Evolutionary conservation across 2,888 invertebrate genomes (phyloP), one percentile per base, ranked within the genome.

Genomic region (Andrena praecox): DNA sequence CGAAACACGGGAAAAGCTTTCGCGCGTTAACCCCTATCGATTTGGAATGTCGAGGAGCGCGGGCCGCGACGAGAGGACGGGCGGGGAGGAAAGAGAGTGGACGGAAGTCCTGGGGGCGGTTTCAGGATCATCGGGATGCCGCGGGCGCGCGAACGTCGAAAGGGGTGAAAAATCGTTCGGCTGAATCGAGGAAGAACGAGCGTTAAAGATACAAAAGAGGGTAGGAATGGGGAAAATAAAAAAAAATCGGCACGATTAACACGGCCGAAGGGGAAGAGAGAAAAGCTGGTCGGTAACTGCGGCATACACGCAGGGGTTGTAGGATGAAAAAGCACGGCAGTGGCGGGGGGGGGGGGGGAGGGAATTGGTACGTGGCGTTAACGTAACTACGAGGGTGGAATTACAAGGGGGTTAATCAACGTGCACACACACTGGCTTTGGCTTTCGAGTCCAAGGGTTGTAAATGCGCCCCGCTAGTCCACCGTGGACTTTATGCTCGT

Each of bases 401-500:
- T 89, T 90, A 90, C 89, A 89, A 89, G 83, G 82, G 85, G 90
- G 90, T 88, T 89, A 89, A 89, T 89, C 90, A 89, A 89, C 89
- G 85, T 75, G 77, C 88, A 60, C 56, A 68, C 62, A 66, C 62
- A 59, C 76, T n/a, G 73, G 77, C 78, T 73, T 79, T 79, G 67
- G 73, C 83, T 85, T 80, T 77, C 85, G 79, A 83, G 81, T 80
- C 80, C 80, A 66, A 73, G 80, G 77, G 79, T 78, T 82, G 82
- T 80, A 86, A 84, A 84, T 74, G 84, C 77, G 67, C 24, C n/a
- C 74, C 54, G 69, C 70, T 64, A 54, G 85, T 64, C 80, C 72
- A 59, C 59, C 68, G 67, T 63, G 85, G 85, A 82, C 70, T 84
- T 84, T 85, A 82, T 75, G 85, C 85, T 75, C 67, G 74, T 78